A percentile compares a stretch with the other conserved stretches of the same genome.
Evolutionary conservation across 2,888 invertebrate genomes (phyloP).

Genomic region (Lepidocyrtoides sp.): DNA sequence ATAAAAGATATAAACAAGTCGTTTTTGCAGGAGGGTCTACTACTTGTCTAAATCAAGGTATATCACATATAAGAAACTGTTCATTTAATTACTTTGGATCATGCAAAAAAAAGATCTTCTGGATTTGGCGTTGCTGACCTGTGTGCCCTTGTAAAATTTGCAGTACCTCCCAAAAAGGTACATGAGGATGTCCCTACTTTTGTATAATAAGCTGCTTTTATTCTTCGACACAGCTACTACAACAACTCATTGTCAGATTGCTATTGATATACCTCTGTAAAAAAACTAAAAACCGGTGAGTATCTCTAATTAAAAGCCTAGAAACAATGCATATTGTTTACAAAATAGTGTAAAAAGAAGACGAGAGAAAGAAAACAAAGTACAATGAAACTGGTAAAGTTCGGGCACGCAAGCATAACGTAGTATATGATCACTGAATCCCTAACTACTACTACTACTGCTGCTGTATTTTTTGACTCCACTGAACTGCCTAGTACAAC

Average conservation of each 20-base stretch:
- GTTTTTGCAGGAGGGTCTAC: not conserved
- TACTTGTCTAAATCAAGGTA: not conserved
- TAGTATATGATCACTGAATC: too few species aligned
- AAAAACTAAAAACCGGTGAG: constrained; percentile 10
- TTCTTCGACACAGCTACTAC: not conserved
- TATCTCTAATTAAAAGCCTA: not conserved
- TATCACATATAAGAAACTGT: not conserved
- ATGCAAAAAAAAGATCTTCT: not conserved
- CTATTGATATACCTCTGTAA: too few species aligned
- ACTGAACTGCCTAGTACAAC: too few species aligned
- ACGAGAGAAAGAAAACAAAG: not conserved
- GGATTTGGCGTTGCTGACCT: not conserved
- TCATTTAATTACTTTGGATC: not conserved
- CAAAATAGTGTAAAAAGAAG: not conserved
- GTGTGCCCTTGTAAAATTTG: not conserved
- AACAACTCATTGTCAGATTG: not conserved
- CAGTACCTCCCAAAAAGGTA: not conserved
- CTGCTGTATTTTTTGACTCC: too few species aligned
- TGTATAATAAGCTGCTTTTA: too few species aligned
- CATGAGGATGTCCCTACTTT: too few species aligned
- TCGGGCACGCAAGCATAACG: constrained; percentile 38
- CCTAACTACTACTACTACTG: not conserved
- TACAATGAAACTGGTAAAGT: not conserved
- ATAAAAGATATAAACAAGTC: not conserved
- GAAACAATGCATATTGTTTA: not conserved